These are phyloP conservation scores for Siniperca obscura DNA, from an alignment of 2,797 vertebrate species.

Conservation along the genomic window DNA sequence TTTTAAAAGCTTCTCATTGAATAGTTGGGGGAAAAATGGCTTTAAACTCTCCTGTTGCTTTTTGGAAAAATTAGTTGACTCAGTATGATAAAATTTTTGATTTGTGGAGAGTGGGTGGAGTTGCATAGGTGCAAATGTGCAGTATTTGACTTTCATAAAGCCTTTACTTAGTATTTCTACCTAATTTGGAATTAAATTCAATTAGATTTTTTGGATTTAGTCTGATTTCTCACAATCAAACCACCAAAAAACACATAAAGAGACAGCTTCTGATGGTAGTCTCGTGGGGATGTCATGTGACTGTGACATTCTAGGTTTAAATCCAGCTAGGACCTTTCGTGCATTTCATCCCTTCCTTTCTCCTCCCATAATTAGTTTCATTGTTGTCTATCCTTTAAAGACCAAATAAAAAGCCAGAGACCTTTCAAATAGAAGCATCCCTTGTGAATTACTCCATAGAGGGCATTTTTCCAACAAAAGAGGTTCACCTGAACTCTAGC, in stretches of 20 bases:
- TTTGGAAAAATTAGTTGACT: not conserved
- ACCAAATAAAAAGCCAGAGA: not conserved
- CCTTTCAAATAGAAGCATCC: not conserved
- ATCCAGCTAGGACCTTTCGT: not conserved
- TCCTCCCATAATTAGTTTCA: not conserved
- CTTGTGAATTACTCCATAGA: not conserved
- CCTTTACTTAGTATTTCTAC: not conserved
- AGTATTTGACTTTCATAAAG: not conserved
- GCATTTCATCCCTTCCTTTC: not conserved
- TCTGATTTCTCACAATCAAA: not conserved
- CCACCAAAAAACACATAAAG: not conserved
- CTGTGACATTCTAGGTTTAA: not conserved
- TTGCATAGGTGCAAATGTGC: not conserved
- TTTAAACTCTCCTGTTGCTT: not conserved
- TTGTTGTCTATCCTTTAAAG: not conserved
- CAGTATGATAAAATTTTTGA: conserved; percentile 3
- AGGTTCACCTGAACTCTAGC: not conserved
- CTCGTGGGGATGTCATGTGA: not conserved
- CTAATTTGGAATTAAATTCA: not conserved
- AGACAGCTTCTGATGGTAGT: not conserved
- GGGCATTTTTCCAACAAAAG: not conserved
- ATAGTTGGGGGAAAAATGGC: not conserved
- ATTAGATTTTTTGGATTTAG: not conserved
- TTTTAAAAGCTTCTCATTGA: conserved; percentile 8
- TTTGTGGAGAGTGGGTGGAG: not conserved